phyloP scores from a whole-genome alignment of 2,797 vertebrate species.

The Psittacula echo region DNA sequence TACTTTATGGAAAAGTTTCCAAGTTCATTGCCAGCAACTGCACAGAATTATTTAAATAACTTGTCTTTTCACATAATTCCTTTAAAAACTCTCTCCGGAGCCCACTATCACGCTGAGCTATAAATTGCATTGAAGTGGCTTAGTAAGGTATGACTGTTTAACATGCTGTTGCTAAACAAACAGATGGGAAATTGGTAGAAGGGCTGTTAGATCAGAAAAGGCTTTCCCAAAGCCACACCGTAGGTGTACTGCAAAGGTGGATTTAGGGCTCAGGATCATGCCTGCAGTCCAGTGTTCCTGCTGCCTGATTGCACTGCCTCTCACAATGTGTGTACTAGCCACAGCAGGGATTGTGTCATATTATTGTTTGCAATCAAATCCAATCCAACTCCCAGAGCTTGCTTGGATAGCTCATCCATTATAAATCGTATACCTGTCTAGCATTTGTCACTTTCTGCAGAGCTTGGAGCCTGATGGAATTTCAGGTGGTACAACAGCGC shows the following conservation, averaged over 20 bases:
- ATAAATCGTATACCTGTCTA: conserved; percentile 55
- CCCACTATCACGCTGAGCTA: background rate
- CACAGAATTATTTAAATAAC: background rate
- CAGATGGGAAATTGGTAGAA: background rate
- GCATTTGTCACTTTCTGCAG: conserved; percentile 62
- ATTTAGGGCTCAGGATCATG: background rate
- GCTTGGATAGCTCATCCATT: conserved; percentile 64
- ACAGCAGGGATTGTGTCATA: conserved; percentile 37
- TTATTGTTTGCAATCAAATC: conserved; percentile 61
- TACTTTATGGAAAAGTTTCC: background rate
- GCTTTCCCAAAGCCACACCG: background rate
- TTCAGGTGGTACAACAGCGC: conserved; percentile 53
- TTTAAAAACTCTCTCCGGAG: background rate
- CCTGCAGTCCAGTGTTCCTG: background rate
- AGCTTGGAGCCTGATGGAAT: conserved; percentile 56
- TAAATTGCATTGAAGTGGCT: background rate
- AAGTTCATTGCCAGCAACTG: background rate
- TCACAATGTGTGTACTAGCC: background rate
- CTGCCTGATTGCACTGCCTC: background rate
- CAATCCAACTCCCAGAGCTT: conserved; percentile 30
- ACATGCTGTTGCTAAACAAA: background rate
- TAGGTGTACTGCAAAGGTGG: background rate
- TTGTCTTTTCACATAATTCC: background rate
- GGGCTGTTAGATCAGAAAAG: background rate
- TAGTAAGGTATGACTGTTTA: background rate